Base-by-base conservation (phyloP, 2,797 vertebrate species). In the Pseudopleuronectes americanus region DNA sequence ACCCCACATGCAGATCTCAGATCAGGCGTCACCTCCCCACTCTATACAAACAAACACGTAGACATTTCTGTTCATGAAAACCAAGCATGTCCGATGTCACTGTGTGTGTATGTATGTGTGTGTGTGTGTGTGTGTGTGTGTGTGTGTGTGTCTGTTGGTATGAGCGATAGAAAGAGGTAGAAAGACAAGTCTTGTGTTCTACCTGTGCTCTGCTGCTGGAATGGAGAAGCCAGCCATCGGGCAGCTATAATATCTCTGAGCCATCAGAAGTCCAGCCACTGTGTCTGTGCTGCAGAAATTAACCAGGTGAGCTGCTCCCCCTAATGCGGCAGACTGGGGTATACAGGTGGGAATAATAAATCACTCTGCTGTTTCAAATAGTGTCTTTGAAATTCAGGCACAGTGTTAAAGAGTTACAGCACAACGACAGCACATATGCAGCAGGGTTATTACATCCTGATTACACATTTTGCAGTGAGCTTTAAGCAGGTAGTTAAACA, bases 191-290 rank as follows among this genome's bases (percentile, higher is more conserved):
- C 28, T 24, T 41, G 38, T 45, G 14, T 51, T 21, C 0, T 84
- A 95, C 94, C 94, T 95, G 90, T 95, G 94, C 71, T 95, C 94
- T 54, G 94, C 93, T 49, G 94, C 94, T 49, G 94, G 94, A 43
- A 95, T 94, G 74, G 94, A 94, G 82, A 93, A 95, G 9, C 94
- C 94, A 4, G 94, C 94, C 94, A 95, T 95, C 0, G 89, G 92
- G 51, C 94, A 95, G 74, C 67, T 45, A 56, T 95, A 95, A 81
- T 93, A 95, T 8, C 86, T 76, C 71, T 94, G 92, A 53, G 92
- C 91, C 93, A 95, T 93, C 57, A 94, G 84, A 23, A 95, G 74
- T 2, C 94, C 94, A 0, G 94, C 93, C n/a, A 95, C 92, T 2
- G 94, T 95, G 88, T 95, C 94, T 2, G 94, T 94, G 63, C 94